Evolutionary conservation across 2,113 vertebrate genomes (phyloP).

Genomic region (Cinclus mexicanus): DNA sequence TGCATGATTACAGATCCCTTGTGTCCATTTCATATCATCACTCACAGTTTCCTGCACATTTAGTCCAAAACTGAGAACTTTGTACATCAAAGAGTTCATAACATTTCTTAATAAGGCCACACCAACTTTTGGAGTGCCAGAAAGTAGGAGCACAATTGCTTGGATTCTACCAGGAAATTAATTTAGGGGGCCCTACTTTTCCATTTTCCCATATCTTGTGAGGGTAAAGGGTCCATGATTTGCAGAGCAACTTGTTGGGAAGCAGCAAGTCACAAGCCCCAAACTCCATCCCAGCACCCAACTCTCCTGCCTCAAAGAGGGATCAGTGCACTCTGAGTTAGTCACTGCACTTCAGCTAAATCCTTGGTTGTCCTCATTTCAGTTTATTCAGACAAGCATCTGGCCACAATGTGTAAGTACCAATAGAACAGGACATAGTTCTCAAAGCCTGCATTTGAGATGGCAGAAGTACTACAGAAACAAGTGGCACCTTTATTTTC

Average conservation of each 20-base stretch:
- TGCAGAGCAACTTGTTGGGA: not conserved
- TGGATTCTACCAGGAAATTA: not conserved
- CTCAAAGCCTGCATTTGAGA: not conserved
- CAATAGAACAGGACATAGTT: not conserved
- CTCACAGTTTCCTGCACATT: not conserved
- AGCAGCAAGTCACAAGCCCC: not conserved
- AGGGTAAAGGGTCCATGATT: not conserved
- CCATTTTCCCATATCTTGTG: not conserved
- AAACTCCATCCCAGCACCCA: not conserved
- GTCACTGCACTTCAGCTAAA: not conserved
- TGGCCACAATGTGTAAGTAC: not conserved
- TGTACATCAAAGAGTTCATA: not conserved
- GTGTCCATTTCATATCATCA: slow-evolving; percentile 23
- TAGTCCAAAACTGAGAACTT: not conserved
- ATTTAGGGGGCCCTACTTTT: not conserved
- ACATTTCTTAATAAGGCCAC: not conserved
- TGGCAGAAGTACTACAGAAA: not conserved
- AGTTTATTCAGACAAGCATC: not conserved
- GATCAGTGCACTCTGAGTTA: not conserved
- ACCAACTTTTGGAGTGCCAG: not conserved
- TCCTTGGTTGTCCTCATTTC: not conserved
- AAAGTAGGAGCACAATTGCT: not conserved
- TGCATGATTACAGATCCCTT: slow-evolving; percentile 50
- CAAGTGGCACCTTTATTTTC: not conserved
- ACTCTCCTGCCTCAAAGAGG: not conserved